Evolutionary conservation across 1,140 invertebrate species (phyloP), one percentile per base, ranked within the genome.

Genomic region (Lasaia peninsularis): DNA sequence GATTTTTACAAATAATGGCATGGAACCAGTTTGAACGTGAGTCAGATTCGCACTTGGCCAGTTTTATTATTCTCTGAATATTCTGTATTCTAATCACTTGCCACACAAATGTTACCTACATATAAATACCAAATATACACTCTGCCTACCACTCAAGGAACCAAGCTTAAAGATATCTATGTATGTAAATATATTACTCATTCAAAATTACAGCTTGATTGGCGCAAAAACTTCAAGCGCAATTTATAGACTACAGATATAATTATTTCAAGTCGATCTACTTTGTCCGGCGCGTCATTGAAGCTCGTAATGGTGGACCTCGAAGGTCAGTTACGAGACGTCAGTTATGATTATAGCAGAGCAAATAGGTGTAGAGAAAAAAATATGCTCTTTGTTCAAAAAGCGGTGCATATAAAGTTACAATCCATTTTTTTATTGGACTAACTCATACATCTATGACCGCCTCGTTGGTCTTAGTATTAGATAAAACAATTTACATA

Each of bases 291-390:
- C 18, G 16, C 9, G 40, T 44, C 40, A 44, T 44, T 44, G 14
- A 18, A 44, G 7, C 16, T 20, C 9, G 18, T 44, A 44, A 44
- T 44, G 40, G 40, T 44, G 40, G 18, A 44, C 11, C 5, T 44
- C 40, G 40, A 18, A 44, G 40, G 40, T 20, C 40, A 52, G 58
- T 62, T 52, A 65, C 35, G n/a, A 56, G 56, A 55, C 57, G 63
- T 61, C 60, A 57, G 53, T 58, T 55, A 60, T 33, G 58, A 63
- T 63, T 67, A 67, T 52, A 35, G 21, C 35, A 52, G 50, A 60
- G 55, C 52, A 44, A 44, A 18, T 14, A 44, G 14, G 12, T 44
- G 37, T 9, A 44, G 37, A 2, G 18, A 10, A 44, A 44, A 44
- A 44, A 18, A 9, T 44, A 14, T 18, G 37, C 16, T 40, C 37